Conservation (phyloP, 2,888 invertebrate genomes). For the Cerastis rubricosa region DNA sequence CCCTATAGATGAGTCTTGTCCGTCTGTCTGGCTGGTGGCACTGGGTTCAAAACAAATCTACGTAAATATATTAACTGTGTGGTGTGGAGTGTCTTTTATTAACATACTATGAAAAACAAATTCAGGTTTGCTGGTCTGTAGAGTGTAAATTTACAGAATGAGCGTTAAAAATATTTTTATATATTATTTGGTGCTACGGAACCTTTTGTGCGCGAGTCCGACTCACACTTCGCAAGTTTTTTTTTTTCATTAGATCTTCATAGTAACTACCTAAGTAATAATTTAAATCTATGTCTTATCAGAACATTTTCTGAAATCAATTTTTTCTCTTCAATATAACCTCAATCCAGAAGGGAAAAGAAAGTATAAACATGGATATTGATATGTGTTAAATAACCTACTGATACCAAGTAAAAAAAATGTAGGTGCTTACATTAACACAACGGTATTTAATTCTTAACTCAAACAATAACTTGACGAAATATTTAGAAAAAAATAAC, state of each 20-base stretch:
- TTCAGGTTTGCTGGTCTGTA: background rate
- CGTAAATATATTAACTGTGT: too few species aligned
- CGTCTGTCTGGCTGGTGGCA: too few species aligned
- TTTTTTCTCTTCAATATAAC: background rate
- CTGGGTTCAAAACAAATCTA: too few species aligned
- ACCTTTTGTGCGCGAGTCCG: background rate
- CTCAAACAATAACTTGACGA: conserved; percentile 3
- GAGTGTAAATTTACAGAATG: background rate
- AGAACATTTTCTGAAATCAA: background rate
- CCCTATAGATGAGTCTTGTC: too few species aligned
- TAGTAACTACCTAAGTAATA: background rate
- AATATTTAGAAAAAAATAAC: background rate
- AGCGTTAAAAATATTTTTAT: background rate
- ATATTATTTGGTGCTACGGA: background rate
- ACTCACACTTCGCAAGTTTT: background rate
- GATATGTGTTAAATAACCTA: background rate
- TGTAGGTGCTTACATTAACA: background rate
- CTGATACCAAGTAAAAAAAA: background rate
- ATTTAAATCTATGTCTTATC: background rate
- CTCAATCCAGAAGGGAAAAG: background rate
- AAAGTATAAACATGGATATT: background rate
- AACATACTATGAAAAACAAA: background rate
- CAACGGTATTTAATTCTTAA: background rate
- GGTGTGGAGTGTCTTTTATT: too few species aligned
- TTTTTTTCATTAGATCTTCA: background rate